Evolutionary conservation across 2,113 vertebrate genomes (phyloP).

Genomic region (Arothron firmamentum): DNA sequence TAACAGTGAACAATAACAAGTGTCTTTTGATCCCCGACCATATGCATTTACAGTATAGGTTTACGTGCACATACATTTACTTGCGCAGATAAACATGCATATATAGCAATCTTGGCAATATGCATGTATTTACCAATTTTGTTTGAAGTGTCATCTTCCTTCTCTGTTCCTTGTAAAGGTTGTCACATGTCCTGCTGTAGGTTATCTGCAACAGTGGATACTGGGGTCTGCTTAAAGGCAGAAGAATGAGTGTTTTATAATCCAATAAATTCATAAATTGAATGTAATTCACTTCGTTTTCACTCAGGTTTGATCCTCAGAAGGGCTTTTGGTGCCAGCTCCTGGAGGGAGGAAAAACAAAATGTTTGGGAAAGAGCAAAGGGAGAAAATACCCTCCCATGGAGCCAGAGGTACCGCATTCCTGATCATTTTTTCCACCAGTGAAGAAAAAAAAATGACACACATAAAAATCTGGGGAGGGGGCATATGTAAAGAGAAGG

Average conservation of each 20-base stretch:
- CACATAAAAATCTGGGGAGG: no score
- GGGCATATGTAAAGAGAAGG: neutral
- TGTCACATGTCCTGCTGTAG: no score
- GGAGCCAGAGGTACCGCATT: constrained; percentile 82
- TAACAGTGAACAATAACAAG: constrained; percentile 1
- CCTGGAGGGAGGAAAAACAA: constrained; percentile 92
- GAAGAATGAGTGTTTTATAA: neutral
- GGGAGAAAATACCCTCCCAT: constrained; percentile 92
- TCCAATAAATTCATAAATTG: neutral
- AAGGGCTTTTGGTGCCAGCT: constrained; percentile 98
- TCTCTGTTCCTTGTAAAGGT: neutral
- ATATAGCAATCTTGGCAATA: neutral
- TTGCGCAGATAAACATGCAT: neutral
- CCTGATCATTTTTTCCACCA: neutral
- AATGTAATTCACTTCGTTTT: neutral
- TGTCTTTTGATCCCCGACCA: neutral
- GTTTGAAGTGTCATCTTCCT: constrained; percentile 8
- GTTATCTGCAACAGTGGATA: no score
- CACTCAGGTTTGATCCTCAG: constrained; percentile 90
- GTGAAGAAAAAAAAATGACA: neutral
- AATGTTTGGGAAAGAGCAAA: constrained; percentile 96
- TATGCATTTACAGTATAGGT: neutral
- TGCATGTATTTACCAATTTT: constrained; percentile 8
- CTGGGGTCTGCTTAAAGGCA: no score
- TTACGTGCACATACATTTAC: neutral